These are phyloP conservation scores for Procavia capensis DNA, from an alignment of 2,113 vertebrate genomes.

Conservation along the genomic window DNA sequence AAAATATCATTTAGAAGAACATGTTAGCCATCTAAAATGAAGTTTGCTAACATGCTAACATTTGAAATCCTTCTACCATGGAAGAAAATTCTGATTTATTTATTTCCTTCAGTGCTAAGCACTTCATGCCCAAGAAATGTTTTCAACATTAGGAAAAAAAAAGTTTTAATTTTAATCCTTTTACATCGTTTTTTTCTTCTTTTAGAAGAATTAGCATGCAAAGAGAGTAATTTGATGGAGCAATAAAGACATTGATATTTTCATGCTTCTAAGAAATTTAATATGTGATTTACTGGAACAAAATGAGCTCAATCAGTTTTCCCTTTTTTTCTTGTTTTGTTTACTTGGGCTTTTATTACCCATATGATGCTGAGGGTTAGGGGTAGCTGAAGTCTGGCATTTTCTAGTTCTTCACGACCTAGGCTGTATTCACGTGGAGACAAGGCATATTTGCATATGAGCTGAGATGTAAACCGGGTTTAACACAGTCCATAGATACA, in stretches of 20 bases:
- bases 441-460: background rate
- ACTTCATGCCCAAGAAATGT: constrained; percentile 65
- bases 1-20: constrained; percentile 53
- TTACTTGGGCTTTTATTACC: constrained; percentile 75
- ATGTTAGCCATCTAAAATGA: constrained; percentile 55
- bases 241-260: constrained; percentile 76
- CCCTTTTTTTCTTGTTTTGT: constrained; percentile 36
- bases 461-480: background rate
- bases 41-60: constrained; percentile 72
- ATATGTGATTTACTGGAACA: constrained; percentile 67
- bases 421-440: constrained; percentile 47
- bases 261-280: constrained; percentile 73
- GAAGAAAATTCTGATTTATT: constrained; percentile 72
- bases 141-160: constrained; percentile 62
- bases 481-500: background rate
- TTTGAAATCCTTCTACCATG: constrained; percentile 62
- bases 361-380: background rate
- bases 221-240: constrained; percentile 78
- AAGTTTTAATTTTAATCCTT: constrained; percentile 72
- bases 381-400: background rate
- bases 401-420: background rate
- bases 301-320: constrained; percentile 71
- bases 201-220: constrained; percentile 61
- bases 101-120: constrained; percentile 65
- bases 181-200: constrained; percentile 45